Percentiles rank a stretch among this genome's conserved stretches.
phyloP scores from a whole-genome alignment of 2,888 invertebrate species.

The Agrotis clavis region DNA sequence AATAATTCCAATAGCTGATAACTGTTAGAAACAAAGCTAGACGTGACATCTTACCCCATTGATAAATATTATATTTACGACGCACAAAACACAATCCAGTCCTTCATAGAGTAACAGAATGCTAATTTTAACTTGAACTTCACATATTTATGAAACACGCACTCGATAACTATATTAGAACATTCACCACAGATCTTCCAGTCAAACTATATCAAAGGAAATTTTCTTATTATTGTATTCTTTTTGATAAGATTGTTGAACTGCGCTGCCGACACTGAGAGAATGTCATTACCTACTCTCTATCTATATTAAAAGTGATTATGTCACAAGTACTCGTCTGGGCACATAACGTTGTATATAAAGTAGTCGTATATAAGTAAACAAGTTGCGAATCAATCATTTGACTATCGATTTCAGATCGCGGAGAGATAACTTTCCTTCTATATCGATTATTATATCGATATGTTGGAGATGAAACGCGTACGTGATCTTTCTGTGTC shows the following conservation, averaged over 20 bases:
- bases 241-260: conserved; percentile 62
- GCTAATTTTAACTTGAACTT: background rate
- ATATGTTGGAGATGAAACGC: background rate
- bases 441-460: background rate
- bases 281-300: conserved; percentile 49
- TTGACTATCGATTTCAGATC: conserved; percentile 22
- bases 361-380: conserved; percentile 13
- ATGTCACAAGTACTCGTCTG: conserved; percentile 43
- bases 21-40: background rate
- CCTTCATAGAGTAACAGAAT: background rate
- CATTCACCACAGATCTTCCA: conserved; percentile 17
- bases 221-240: conserved; percentile 47
- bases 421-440: conserved; percentile 6
- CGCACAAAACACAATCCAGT: conserved; percentile 29
- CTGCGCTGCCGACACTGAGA: conserved; percentile 31
- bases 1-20: background rate
- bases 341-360: conserved; percentile 10
- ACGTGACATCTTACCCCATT: conserved; percentile 51
- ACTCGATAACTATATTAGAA: conserved; percentile 2
- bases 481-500: background rate
- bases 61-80: conserved; percentile 17
- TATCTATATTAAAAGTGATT: conserved; percentile 51
- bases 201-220: conserved; percentile 37
- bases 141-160: conserved; percentile 6
- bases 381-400: conserved; percentile 41